phyloP scores from a whole-genome alignment of 2,797 vertebrate species.

The Mastacembelus armatus region DNA sequence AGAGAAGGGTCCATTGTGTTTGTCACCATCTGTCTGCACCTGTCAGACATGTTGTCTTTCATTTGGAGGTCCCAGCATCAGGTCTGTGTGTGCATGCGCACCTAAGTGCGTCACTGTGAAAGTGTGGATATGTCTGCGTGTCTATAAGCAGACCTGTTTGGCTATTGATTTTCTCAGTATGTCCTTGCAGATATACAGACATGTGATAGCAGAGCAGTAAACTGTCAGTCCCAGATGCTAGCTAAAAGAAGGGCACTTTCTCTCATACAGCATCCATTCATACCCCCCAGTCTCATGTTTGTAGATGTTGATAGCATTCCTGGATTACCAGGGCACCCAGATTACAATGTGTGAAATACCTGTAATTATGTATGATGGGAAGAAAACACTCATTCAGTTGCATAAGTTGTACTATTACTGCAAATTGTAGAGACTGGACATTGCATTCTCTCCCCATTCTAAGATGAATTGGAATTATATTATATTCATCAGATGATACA shows the following conservation, averaged over 20 bases:
- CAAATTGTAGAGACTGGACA: conserved; percentile 10
- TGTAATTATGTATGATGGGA: conserved; percentile 35
- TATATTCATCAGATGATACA: conserved; percentile 13
- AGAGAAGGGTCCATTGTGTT: conserved; percentile 60
- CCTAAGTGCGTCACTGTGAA: background rate
- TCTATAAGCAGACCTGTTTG: background rate
- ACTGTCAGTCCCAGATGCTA: conserved; percentile 40
- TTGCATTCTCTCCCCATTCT: background rate
- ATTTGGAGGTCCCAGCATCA: conserved; percentile 31
- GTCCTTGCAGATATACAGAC: conserved; percentile 25
- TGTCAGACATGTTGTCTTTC: conserved; percentile 61
- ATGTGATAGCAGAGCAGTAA: conserved; percentile 30
- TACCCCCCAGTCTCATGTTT: conserved; percentile 25
- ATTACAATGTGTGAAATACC: conserved; percentile 43
- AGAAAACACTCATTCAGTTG: too few species aligned
- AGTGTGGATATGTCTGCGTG: background rate
- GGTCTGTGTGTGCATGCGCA: conserved; percentile 20
- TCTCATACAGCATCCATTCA: conserved; percentile 39
- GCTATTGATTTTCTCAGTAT: conserved; percentile 34
- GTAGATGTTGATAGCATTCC: conserved; percentile 28
- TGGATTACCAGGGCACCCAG: background rate
- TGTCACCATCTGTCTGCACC: conserved; percentile 65
- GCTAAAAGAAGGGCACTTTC: conserved; percentile 33
- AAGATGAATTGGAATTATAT: conserved; percentile 7
- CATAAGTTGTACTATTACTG: background rate